Base-by-base conservation (phyloP, 2,797 vertebrate species). In the Sardinella longiceps region DNA sequence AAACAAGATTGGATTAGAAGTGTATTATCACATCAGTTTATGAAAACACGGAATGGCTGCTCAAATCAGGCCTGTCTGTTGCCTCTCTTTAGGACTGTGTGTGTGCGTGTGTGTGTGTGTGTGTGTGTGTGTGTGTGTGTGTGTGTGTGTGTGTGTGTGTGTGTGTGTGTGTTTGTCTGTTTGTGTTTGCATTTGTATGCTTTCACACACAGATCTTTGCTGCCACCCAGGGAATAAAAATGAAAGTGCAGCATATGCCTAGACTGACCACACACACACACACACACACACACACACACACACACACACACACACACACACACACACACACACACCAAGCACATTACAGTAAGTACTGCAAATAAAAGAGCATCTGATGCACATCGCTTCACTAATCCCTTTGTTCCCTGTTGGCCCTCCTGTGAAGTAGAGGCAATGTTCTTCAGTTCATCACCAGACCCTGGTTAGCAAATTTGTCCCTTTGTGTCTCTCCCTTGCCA, bases 21-120 rank as follows among this genome's bases (percentile, higher is more conserved):
- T 85, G 83, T 43, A 81, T 48, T 45, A 85, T 87, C 15, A 85
- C 56, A 87, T 82, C 70, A 45, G 43, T 81, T 84, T 50, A 80
- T 43, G 53, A 46, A 84, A 84, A 84, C 6, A 56, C 9, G 15
- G 4, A 25, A 37, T 9, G 48, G 18, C 66, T 53, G 25, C 25
- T 53, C 20, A 82, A 45, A 81, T 50, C 33, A 81, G 70, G 83
- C 56, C n/a, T 83, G 37, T 53, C 84, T 83, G 43, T 70, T 48
- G 28, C 0, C 30, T 33, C 28, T 37, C 30, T 70, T 18, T 33
- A 4, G 5, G 14, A 37, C 11, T 70, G 12, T 77, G 0, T 77
- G 15, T 77, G 3, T 74, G 15, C 39, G 15, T 39, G 33, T 77
- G 15, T 77, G 15, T 77, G 33, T 23, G 33, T 77, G 66, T 70